Evolutionary conservation across 2,113 vertebrate genomes (phyloP).

Genomic region (Lichenostomus cassidix): DNA sequence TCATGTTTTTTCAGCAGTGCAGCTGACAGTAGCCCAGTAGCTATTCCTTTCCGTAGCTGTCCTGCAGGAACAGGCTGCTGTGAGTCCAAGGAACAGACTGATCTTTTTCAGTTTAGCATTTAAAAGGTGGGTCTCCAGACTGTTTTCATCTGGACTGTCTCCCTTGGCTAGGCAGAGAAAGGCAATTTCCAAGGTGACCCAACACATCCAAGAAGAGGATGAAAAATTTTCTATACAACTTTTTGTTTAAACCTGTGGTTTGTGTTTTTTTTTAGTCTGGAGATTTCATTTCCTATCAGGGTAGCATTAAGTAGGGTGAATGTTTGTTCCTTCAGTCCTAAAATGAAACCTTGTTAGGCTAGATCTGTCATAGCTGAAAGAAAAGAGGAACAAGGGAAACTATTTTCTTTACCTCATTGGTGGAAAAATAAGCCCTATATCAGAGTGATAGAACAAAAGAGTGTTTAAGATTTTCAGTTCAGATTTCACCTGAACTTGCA

Average conservation of each 20-base stretch:
- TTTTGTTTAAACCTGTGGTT: neutral
- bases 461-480: neutral
- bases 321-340: neutral
- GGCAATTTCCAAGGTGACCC: neutral
- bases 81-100: neutral
- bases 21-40: neutral
- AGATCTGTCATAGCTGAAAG: neutral
- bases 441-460: neutral
- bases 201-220: neutral
- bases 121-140: neutral
- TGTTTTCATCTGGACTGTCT: neutral
- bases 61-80: neutral
- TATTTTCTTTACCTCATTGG: neutral
- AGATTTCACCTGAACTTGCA: neutral
- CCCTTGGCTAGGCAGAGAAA: neutral
- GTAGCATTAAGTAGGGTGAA: neutral
- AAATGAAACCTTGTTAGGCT: neutral
- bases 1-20: neutral
- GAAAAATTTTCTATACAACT: fast-evolving
- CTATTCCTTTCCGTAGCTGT: neutral
- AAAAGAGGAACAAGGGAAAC: neutral
- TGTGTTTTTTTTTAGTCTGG: neutral
- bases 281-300: neutral
- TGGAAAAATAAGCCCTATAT: neutral
- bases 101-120: neutral